Percentiles rank a stretch among this genome's conserved stretches.
These are phyloP conservation scores for Lampris incognitus DNA, from an alignment of 2,113 vertebrate species.

Conservation along the genomic window DNA sequence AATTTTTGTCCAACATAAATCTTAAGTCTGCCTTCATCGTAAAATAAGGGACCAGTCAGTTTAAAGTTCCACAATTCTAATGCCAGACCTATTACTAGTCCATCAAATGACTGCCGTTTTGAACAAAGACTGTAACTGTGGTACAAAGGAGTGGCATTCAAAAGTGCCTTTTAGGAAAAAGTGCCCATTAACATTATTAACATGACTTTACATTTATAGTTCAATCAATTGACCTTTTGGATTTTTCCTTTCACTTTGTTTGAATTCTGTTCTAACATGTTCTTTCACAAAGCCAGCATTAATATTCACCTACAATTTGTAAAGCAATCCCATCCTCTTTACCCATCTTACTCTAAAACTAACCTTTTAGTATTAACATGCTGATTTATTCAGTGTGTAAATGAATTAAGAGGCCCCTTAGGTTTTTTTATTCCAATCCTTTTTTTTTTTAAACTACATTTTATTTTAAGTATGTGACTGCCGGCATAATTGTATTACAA, in stretches of 20 bases:
- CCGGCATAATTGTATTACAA: slow-evolving; percentile 29
- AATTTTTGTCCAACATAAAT: slow-evolving; percentile 29
- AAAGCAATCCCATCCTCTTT: slow-evolving; percentile 9
- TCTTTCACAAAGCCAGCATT: background rate
- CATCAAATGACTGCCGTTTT: slow-evolving; percentile 42
- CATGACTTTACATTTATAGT: slow-evolving; percentile 47
- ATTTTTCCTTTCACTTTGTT: slow-evolving; percentile 17
- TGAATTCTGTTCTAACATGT: slow-evolving; percentile 19
- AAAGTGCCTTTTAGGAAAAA: slow-evolving; percentile 65
- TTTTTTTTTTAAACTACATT: background rate
- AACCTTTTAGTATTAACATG: slow-evolving; percentile 30
- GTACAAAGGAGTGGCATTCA: slow-evolving; percentile 38
- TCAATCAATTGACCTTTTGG: slow-evolving; percentile 10
- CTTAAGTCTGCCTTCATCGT: slow-evolving; percentile 34
- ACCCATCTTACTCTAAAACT: slow-evolving; percentile 33
- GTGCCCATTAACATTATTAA: slow-evolving; percentile 43
- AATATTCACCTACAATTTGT: slow-evolving; percentile 8
- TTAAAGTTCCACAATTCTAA: slow-evolving; percentile 12
- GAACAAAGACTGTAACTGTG: slow-evolving; percentile 36
- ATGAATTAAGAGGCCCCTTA: background rate
- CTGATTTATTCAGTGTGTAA: slow-evolving; percentile 26
- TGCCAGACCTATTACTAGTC: slow-evolving; percentile 27
- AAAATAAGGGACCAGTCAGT: slow-evolving; percentile 42
- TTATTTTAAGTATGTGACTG: slow-evolving; percentile 38
- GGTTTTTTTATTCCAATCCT: slow-evolving; percentile 8